These are phyloP conservation scores for Cyanoliseus patagonus DNA, from an alignment of 2,113 vertebrate genomes.

Conservation along the genomic window DNA sequence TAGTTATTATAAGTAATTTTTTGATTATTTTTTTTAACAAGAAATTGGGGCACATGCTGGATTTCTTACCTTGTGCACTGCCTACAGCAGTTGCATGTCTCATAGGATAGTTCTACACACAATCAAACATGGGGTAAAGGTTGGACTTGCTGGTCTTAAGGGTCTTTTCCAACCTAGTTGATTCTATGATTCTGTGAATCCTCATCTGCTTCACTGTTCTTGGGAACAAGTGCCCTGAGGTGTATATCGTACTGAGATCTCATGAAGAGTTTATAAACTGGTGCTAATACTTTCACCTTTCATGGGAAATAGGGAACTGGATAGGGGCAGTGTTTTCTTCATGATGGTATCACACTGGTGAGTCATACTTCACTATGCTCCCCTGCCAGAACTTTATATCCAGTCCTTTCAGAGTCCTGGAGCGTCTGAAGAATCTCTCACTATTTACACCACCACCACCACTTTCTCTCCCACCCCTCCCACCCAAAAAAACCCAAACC, in stretches of 20 bases:
- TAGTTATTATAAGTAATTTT: background rate
- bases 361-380: background rate
- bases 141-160: background rate
- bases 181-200: background rate
- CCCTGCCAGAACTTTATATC: background rate
- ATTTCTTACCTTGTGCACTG: background rate
- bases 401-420: background rate
- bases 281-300: background rate
- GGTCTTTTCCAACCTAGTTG: background rate
- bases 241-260: background rate
- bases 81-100: background rate
- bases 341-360: background rate
- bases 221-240: background rate
- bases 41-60: background rate
- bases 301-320: background rate
- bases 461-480: fast-evolving
- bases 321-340: background rate
- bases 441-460: background rate
- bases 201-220: background rate
- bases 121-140: background rate
- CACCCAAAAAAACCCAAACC: background rate
- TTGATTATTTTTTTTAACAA: background rate
- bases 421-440: background rate
- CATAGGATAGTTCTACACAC: background rate
- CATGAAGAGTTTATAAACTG: background rate